Evolutionary conservation across 2,888 invertebrate species (phyloP), one percentile per base, ranked within the genome.

Genomic region (Cosmopolites sordidus): DNA sequence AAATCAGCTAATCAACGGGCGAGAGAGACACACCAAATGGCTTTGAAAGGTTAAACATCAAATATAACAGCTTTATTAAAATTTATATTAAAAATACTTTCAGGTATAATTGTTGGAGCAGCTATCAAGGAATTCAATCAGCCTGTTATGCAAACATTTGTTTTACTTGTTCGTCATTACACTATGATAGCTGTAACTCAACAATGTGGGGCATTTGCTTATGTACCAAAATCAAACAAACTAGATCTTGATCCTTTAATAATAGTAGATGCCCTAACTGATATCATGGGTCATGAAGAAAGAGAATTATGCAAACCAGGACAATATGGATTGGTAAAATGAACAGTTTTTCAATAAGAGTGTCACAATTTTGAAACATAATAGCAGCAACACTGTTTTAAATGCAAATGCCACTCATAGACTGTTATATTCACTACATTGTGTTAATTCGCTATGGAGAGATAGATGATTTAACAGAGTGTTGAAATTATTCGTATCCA

Each of bases 271-370:
- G 94, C 97, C 0, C 79, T 98, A 43, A 89, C 92, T 0, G 84
- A 87, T 0, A 91, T 97, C 38, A 93, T 98, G 90, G 96, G 95
- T 0, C 95, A 96, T 67, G 96, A 98, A 69, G 96, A 97, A 69
- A 95, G 96, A 66, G 96, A 97, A 71, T 76, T 97, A 6, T 92
- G 94, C 66, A 95, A 93, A 69, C 92, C 96, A 0, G 96, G 95
- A 0, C 87, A 92, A 64, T 75, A 94, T 14, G 93, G 94, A 0
- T 78, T 98, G 22, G 37, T 37, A 37, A 5, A 22, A 22, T 22
- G 8, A 22, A 22, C 8, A 5, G 22, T 22, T 22, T 22, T 22
- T 22, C 8, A 22, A 22, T 22, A n/a, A n/a, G n/a, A n/a, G n/a
- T n/a, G n/a, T n/a, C n/a, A n/a, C n/a, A n/a, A n/a, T n/a, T n/a